Base-by-base conservation (phyloP, 2,888 invertebrate species). In the Drosophila quinaria region DNA sequence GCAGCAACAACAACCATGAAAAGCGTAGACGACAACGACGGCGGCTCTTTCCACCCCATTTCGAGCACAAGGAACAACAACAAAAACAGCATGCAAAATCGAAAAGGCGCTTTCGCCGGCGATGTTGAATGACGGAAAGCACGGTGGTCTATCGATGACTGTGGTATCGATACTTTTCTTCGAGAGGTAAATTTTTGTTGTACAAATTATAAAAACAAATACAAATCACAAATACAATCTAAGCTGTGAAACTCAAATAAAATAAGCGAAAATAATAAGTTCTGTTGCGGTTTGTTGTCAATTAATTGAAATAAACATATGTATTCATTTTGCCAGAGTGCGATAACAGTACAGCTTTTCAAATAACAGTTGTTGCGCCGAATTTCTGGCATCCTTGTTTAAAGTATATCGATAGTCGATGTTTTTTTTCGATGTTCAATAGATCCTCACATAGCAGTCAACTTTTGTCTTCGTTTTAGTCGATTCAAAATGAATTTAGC, bases 31-130 rank as follows among this genome's bases (percentile, higher is more conserved):
- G 51, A 49, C 67, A 29, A 19, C 64, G 59, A 15, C 37, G 47
- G 51, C 50, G 66, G 47, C 65, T 76, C 70, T 87, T 86, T 83
- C 84, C 83, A 86, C 83, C 83, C 87, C 74, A 80, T 82, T 78
- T 50, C 55, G 47, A 42, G 47, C 19, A 46, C 58, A 50, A 50
- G 56, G 59, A 47, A 59, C 75, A 71, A 66, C 79, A 81, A 59
- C 66, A 80, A 74, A 37, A 66, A 64, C 64, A 61, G 22, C 41
- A 54, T 44, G 68, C 74, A 66, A 69, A 74, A 60, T 50, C 39
- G 61, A 52, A 66, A 68, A 54, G 78, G 66, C 78, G 66, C 81
- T 79, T 73, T 70, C 37, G 46, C 19, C 33, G 37, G 59, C 51
- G 66, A 74, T 80, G 55, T 46, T 44, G 15, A 39, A 17, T 15